Conservation (phyloP, 2,888 invertebrate species). For the Lymantria monacha region DNA sequence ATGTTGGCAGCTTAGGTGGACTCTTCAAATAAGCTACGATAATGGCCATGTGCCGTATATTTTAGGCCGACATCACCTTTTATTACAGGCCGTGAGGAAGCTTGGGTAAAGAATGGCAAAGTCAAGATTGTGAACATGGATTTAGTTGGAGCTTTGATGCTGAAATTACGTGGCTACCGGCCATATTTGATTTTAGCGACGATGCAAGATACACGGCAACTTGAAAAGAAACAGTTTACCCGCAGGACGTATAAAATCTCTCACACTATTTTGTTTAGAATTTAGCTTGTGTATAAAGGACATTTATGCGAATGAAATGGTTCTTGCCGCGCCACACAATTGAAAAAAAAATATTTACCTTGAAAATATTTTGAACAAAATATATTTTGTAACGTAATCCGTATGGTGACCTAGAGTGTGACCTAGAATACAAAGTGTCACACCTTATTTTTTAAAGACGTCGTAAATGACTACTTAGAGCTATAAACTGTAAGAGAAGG, state of each 20-base stretch:
- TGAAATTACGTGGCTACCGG: slow-evolving; percentile 62
- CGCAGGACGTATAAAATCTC: slow-evolving; percentile 51
- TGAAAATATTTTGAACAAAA: too few relatives aligned
- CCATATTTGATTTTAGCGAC: slow-evolving; percentile 69
- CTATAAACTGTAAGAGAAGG: too few relatives aligned
- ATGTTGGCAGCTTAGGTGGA: background rate
- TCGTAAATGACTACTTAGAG: too few relatives aligned
- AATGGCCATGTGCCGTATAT: background rate
- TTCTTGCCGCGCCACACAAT: too few relatives aligned
- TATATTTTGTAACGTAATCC: too few relatives aligned
- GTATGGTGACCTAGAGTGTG: too few relatives aligned
- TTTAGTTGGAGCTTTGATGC: slow-evolving; percentile 63
- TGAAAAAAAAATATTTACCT: too few relatives aligned
- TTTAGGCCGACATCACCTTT: background rate
- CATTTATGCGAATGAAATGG: too few relatives aligned
- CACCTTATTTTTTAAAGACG: too few relatives aligned
- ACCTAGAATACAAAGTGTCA: too few relatives aligned
- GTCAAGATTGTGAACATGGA: slow-evolving; percentile 65
- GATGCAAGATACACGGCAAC: slow-evolving; percentile 38
- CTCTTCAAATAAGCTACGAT: background rate
- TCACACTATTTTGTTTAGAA: background rate
- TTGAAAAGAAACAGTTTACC: slow-evolving; percentile 43
- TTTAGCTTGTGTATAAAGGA: too few relatives aligned
- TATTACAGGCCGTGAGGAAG: slow-evolving; percentile 63
- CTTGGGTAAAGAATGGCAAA: slow-evolving; percentile 57